These are phyloP conservation scores for Pygocentrus nattereri DNA, from an alignment of 2,797 vertebrate species.

Conservation along the genomic window DNA sequence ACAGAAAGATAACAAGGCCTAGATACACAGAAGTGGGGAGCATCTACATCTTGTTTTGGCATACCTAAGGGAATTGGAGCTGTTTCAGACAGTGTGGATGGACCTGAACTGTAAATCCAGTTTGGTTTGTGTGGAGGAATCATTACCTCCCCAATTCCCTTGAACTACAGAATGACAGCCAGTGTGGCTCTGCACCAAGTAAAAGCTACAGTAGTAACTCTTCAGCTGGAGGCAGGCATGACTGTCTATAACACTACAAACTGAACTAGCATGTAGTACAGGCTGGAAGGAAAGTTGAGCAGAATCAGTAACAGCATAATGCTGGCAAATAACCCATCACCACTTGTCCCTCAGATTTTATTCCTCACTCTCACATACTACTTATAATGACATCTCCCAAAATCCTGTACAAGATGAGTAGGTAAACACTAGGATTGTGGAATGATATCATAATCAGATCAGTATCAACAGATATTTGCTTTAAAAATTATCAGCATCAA, in stretches of 20 bases:
- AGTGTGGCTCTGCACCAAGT: neutral
- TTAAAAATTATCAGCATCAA: too few species aligned
- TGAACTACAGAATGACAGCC: neutral
- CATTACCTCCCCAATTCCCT: neutral
- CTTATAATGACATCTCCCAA: too few species aligned
- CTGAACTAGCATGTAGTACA: neutral
- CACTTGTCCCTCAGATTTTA: neutral
- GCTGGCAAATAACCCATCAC: neutral
- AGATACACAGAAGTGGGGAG: neutral
- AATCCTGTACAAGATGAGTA: too few species aligned
- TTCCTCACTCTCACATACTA: too few species aligned
- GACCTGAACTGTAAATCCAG: neutral
- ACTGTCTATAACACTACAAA: neutral
- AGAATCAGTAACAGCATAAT: neutral
- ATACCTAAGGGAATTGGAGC: neutral
- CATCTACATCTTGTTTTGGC: neutral
- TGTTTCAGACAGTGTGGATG: neutral
- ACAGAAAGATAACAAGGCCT: constrained; percentile 10
- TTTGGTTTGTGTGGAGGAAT: constrained; percentile 2
- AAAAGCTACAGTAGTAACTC: neutral
- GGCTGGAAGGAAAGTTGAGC: neutral
- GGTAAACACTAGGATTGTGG: too few species aligned
- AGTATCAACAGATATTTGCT: too few species aligned
- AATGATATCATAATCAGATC: too few species aligned
- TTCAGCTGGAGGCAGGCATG: neutral